Percentiles rank a stretch among this genome's conserved stretches.
phyloP scores from a whole-genome alignment of 2,113 vertebrate species.

The Microcebus griseorufus region DNA sequence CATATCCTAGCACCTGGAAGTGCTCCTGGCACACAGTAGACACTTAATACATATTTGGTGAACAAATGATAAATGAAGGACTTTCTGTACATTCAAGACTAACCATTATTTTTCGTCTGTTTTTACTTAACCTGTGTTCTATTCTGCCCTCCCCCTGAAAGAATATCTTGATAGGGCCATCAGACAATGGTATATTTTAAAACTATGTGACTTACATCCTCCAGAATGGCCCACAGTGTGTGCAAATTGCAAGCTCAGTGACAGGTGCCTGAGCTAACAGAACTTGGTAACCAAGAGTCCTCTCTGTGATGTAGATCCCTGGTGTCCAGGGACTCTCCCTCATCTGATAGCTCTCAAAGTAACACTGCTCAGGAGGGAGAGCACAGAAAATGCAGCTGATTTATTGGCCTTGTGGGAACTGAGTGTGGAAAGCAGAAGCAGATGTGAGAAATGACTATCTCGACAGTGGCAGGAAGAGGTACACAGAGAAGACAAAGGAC shows the following conservation, averaged over 20 bases:
- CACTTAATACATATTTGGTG: constrained; percentile 15
- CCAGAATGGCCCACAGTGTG: not conserved
- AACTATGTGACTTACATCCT: not conserved
- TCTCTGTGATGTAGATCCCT: not conserved
- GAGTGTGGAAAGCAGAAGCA: not conserved
- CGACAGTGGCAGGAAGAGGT: not conserved
- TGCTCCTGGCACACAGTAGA: not conserved
- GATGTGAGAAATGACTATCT: not conserved
- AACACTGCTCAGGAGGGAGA: not conserved
- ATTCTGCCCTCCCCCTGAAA: not conserved
- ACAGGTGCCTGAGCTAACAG: not conserved
- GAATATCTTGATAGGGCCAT: not conserved
- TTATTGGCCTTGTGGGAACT: not conserved
- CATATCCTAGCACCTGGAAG: not conserved
- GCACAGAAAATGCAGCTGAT: not conserved
- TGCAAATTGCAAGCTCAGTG: constrained; percentile 19
- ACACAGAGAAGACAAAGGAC: not conserved
- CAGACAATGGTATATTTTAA: constrained; percentile 40
- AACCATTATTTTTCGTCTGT: not conserved
- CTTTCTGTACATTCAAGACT: constrained; percentile 33
- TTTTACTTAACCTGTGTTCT: constrained; percentile 9
- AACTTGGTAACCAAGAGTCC: not conserved
- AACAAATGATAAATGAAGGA: constrained; percentile 9
- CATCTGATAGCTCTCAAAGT: not conserved
- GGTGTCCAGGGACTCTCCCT: not conserved